phyloP scores from a whole-genome alignment of 1,140 invertebrate genomes.

The Arctopsyche grandis region DNA sequence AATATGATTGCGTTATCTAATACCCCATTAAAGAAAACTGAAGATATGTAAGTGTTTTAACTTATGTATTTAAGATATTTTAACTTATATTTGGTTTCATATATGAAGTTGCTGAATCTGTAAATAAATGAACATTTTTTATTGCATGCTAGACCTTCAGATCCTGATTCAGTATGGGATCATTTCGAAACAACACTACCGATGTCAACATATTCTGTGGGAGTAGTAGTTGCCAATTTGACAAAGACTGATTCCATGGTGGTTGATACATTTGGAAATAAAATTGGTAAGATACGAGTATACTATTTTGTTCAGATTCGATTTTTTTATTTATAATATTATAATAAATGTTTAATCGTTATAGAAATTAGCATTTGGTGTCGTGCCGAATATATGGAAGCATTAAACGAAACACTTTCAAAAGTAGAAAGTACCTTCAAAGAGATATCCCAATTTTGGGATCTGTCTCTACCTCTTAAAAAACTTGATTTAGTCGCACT shows the following conservation, averaged over 20 bases:
- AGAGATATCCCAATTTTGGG: constrained; percentile 59
- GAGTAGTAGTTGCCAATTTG: constrained; percentile 83
- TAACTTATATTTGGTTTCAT: too few species aligned
- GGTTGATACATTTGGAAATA: constrained; percentile 31
- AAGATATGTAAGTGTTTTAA: constrained; percentile 69
- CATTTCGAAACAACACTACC: constrained; percentile 77
- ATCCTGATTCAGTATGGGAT: constrained; percentile 66
- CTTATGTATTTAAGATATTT: background rate
- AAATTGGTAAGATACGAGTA: constrained; percentile 35
- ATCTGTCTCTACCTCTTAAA: constrained; percentile 72
- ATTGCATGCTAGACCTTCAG: constrained; percentile 49
- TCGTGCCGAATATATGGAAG: constrained; percentile 70
- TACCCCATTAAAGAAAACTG: constrained; percentile 67
- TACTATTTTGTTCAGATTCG: background rate
- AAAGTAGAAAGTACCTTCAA: constrained; percentile 58
- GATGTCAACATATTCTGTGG: constrained; percentile 89
- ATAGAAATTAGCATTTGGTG: constrained; percentile 76
- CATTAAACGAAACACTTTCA: constrained; percentile 63
- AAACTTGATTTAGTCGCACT: constrained; percentile 86
- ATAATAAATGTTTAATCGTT: background rate
- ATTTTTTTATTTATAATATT: background rate
- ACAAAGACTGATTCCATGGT: constrained; percentile 49
- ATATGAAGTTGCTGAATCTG: background rate
- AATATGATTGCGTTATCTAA: constrained; percentile 73
- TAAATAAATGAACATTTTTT: background rate